These are phyloP conservation scores for Pluvialis apricaria DNA, from an alignment of 2,113 vertebrate species.

Conservation along the genomic window DNA sequence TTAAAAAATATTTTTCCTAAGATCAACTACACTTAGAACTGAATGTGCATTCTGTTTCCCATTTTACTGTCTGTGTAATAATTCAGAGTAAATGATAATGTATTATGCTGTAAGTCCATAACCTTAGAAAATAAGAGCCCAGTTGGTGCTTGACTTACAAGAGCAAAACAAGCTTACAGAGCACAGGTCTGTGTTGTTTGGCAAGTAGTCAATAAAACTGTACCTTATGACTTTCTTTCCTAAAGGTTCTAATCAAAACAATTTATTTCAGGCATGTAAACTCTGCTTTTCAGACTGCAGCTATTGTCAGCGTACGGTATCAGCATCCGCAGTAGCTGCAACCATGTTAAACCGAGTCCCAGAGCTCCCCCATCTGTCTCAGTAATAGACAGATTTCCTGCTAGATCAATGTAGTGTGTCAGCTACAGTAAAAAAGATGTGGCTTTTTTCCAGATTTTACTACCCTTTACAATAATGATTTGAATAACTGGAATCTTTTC, in stretches of 20 bases:
- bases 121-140: conserved; percentile 71
- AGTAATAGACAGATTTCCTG: conserved; percentile 59
- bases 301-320: conserved; percentile 64
- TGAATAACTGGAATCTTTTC: not conserved
- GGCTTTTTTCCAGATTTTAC: conserved; percentile 1
- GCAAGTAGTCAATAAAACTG: conserved; percentile 81
- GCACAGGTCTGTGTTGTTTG: conserved; percentile 70
- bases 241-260: conserved; percentile 85
- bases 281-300: conserved; percentile 69
- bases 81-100: conserved; percentile 70
- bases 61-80: conserved; percentile 22
- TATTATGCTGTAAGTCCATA: conserved; percentile 55
- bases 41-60: conserved; percentile 45
- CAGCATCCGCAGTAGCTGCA: conserved; percentile 21
- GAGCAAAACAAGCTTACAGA: conserved; percentile 74
- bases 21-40: conserved; percentile 14
- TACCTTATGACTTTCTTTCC: conserved; percentile 81
- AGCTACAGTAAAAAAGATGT: conserved; percentile 9
- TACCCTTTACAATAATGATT: conserved; percentile 31
- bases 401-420: conserved; percentile 61
- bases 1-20: conserved; percentile 2
- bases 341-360: conserved; percentile 63
- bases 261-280: conserved; percentile 82
- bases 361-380: conserved; percentile 83
- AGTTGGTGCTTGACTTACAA: conserved; percentile 73